Evolutionary conservation across 1,140 invertebrate genomes (phyloP).

Genomic region (Tetragnatha versicolor): DNA sequence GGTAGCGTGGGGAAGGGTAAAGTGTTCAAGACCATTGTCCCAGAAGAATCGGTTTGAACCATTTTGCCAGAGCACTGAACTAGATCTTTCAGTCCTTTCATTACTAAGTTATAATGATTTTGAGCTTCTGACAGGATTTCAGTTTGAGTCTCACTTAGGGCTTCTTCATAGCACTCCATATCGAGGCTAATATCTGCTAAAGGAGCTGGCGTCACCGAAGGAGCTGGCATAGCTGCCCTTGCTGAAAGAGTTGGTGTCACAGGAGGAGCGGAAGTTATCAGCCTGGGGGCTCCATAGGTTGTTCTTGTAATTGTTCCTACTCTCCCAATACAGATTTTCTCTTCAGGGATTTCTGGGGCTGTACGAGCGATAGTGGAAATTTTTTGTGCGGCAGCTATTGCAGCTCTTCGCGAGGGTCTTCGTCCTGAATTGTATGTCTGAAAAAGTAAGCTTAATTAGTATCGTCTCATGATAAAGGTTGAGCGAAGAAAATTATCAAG

Average conservation of each 20-base stretch:
- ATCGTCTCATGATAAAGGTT: too few relatives aligned
- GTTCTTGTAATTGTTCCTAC: too few relatives aligned
- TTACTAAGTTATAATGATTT: slow-evolving; percentile 21
- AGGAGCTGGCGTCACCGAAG: not conserved
- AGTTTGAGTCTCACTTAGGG: slow-evolving; percentile 17
- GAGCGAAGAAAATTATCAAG: too few relatives aligned
- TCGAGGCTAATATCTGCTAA: not conserved
- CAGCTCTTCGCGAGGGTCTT: slow-evolving; percentile 40
- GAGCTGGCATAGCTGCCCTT: not conserved
- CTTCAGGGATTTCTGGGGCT: not conserved
- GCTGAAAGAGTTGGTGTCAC: not conserved
- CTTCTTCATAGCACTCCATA: slow-evolving; percentile 45
- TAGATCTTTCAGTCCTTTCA: slow-evolving; percentile 14
- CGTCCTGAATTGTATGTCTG: not conserved
- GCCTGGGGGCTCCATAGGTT: too few relatives aligned
- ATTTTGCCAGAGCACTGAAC: slow-evolving; percentile 7
- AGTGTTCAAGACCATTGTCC: too few relatives aligned
- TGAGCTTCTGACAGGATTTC: slow-evolving; percentile 15
- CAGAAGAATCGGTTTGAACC: not conserved
- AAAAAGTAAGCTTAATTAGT: too few relatives aligned
- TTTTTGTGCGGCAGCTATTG: slow-evolving; percentile 38
- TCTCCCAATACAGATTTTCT: too few relatives aligned
- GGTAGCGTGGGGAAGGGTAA: too few relatives aligned
- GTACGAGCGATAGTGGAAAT: slow-evolving; percentile 31
- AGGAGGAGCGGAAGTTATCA: too few relatives aligned